Evolutionary conservation across 2,888 invertebrate species (phyloP), one percentile per base, ranked within the genome.

Genomic region (Matsumyia berberina): DNA sequence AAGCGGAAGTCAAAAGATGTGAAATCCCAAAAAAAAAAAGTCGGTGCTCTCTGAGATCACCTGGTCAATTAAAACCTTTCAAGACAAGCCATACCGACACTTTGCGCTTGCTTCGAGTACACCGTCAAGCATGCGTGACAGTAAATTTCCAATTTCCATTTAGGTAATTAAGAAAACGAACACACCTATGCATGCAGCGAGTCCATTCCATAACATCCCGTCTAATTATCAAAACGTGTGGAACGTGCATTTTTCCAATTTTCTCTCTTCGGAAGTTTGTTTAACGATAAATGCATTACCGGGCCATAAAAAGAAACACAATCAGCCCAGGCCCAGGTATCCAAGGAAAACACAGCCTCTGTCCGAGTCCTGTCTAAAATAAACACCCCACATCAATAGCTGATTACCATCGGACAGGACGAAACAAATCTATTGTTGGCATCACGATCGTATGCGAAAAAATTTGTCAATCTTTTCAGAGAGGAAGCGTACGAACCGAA

Each of bases 381-480:
- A 82, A 82, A 82, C 72, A 82, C 46, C 24, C 24, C 46, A 44
- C 24, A 17, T 66, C 24, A 15, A 6, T 29, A 6, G 24, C 49
- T 44, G 72, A 72, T 64, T 33, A 51, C 35, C 15, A 58, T 72
- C 72, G 37, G 46, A 19, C 33, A 64, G 55, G 57, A 70, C 42
- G 42, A 35, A 49, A 76, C 70, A 72, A 73, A 67, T 77, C 82
- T 55, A 17, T 77, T 82, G 82, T 82, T 77, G 12, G 12, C 60
- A 58, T 60, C 77, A 82, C 82, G 76, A 67, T 76, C 51, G 77
- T 31, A 77, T 77, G 82, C 82, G 44, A 74, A 77, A 76, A 82
- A 77, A 72, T 60, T 67, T 72, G 72, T 77, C 77, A 82, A 82
- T 82, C 77, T 77, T 42, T 64, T 57, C 55, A 42, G 29, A 76